Percentiles rank a stretch among this genome's conserved stretches.
Conservation (phyloP, 2,797 vertebrate genomes). For the Clarias platycephalus region DNA sequence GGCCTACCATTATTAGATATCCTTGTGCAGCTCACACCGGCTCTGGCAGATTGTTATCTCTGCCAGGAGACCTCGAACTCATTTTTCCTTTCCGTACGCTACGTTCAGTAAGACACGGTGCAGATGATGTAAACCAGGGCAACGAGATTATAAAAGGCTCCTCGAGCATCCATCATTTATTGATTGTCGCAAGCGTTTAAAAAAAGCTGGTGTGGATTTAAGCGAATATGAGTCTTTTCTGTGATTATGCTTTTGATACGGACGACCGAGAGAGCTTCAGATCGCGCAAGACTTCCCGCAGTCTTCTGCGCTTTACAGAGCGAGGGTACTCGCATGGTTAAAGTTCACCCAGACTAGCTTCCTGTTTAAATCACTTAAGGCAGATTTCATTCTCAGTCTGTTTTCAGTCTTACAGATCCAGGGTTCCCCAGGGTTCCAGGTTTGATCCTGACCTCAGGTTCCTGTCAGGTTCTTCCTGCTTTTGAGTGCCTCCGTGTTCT, state of each 20-base stretch:
- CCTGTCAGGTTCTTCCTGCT: neutral
- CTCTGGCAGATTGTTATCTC: neutral
- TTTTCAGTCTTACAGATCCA: neutral
- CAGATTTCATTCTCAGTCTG: neutral
- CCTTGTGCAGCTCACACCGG: neutral
- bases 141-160: neutral
- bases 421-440: neutral
- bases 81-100: neutral
- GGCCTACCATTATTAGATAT: neutral
- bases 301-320: neutral
- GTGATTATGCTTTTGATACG: neutral
- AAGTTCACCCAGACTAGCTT: neutral
- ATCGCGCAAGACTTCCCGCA: neutral
- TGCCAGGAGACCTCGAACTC: neutral
- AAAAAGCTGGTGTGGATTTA: neutral
- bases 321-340: no score
- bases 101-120: neutral
- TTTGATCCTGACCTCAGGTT: neutral
- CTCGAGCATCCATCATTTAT: neutral
- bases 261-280: neutral
- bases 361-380: neutral
- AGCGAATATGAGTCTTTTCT: neutral
- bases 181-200: neutral
- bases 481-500: neutral
- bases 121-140: conserved; percentile 12